phyloP scores from a whole-genome alignment of 2,113 vertebrate genomes.

The Geococcyx californianus region DNA sequence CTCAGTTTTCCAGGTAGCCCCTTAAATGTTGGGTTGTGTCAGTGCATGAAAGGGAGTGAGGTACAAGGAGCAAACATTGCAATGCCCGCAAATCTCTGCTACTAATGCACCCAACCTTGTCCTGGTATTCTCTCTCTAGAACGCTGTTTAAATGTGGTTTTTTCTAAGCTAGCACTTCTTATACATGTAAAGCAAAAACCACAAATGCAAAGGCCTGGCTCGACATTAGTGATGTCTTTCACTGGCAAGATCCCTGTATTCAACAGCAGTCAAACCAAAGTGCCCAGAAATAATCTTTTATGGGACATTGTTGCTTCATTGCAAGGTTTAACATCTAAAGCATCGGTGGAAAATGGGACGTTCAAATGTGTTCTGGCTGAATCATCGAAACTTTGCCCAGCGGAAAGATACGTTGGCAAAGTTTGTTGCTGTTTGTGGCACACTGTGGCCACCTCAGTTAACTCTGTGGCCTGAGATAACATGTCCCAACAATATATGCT shows the following conservation, averaged over 20 bases:
- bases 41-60: background rate
- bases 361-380: background rate
- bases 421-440: background rate
- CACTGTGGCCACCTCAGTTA: background rate
- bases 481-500: background rate
- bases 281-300: background rate
- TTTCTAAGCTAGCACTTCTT: background rate
- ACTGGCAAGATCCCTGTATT: background rate
- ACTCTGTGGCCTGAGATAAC: background rate
- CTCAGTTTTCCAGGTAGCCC: background rate
- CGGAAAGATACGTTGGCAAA: background rate
- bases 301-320: background rate
- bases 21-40: background rate
- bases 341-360: background rate
- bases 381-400: background rate
- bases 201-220: background rate
- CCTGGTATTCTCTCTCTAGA: background rate
- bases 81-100: slow-evolving; percentile 45
- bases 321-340: background rate
- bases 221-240: fast-evolving
- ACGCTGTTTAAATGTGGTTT: background rate
- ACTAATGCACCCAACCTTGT: background rate
- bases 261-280: fast-evolving
- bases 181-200: background rate
- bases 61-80: background rate